Evolutionary conservation across 2,888 invertebrate species (phyloP), one percentile per base, ranked within the genome.

Genomic region (Andrena bucephala): DNA sequence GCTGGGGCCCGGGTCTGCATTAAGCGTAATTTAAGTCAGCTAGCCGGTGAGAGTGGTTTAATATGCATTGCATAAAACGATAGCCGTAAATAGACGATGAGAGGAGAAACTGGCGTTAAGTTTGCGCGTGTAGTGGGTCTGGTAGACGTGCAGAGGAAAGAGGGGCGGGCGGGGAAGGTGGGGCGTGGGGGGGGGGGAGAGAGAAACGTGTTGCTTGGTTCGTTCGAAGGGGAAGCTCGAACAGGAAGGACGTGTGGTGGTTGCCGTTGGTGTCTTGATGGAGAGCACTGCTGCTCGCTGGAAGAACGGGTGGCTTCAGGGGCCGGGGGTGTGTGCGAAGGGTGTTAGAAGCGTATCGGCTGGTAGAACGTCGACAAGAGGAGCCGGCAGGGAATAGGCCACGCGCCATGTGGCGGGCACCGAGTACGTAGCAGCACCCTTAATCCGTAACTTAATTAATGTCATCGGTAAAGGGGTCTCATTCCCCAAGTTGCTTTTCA

Each of bases 381-480:
- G 60, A 80, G 63, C 57, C 29, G 62, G 67, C 77, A 74, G 81
- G 82, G 76, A 71, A 81, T 85, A 68, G 70, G 71, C 81, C 71
- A 81, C 59, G 85, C 62, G 82, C 72, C 75, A 75, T 75, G 72
- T 82, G 85, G 74, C 75, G 33, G 27, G 65, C 66, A 54, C 67
- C 60, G 68, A 84, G 71, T 81, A 77, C 77, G 75, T 80, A 33
- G 73, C 42, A 62, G 70, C 62, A 68, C 74, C 78, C 85, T 85
- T 85, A 85, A 82, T 85, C 85, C 70, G 83, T 85, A 82, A 85
- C 83, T 85, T 85, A 85, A 85, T 85, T 85, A 85, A 85, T 85
- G 85, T 85, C 78, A 82, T 85, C 83, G 82, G 71, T 67, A 65
- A 75, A 83, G 69, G 73, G 65, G 16, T 54, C 72, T n/a, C 60